Evolutionary conservation across 2,797 vertebrate genomes (phyloP), one percentile per base, ranked within the genome.

Genomic region (Mormyrops boulengeri): DNA sequence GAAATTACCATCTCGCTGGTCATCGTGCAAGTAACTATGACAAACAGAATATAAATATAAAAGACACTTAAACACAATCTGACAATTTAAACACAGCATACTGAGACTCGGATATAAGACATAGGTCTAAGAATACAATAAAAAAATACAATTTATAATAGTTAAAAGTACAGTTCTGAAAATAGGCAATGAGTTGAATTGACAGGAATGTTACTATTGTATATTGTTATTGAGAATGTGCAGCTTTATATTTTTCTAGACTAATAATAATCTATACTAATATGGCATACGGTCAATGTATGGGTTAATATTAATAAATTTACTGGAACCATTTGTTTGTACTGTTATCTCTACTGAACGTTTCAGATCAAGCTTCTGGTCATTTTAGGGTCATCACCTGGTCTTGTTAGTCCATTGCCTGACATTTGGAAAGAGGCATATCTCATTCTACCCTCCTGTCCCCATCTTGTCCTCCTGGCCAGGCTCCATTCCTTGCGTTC

Each of bases 401-500:
- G 14, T 44, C 34, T 80, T 30, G 73, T 19, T 44, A 26, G n/a
- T 55, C 44, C 50, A 34, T 17, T 34, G 11, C 26, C 85, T 12
- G 14, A 7, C 85, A n/a, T 1, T 19, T 44, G 73, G 26, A 38
- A 57, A n/a, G 85, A 57, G 34, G 22, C 22, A 11, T 30, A 34
- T 52, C 53, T 87, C 11, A 12, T 87, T 77, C 52, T 30, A n/a
- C 38, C 14, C n/a, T 69, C 22, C 7, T 12, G 30, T 30, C n/a
- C 6, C 5, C 38, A n/a, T 47, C 38, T 44, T 85, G n/a, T 41
- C 19, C 47, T 90, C 82, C 1, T 92, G 90, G 91, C 62, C 88
- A 99, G 99, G 93, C 95, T 99, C 91, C 94, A 98, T 94, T 98
- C 98, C 0, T 95, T 99, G 94, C 97, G 98, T 44, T 99, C 99